Conservation (phyloP, 2,888 invertebrate genomes). For the Mesorhabditis spiculigera region DNA sequence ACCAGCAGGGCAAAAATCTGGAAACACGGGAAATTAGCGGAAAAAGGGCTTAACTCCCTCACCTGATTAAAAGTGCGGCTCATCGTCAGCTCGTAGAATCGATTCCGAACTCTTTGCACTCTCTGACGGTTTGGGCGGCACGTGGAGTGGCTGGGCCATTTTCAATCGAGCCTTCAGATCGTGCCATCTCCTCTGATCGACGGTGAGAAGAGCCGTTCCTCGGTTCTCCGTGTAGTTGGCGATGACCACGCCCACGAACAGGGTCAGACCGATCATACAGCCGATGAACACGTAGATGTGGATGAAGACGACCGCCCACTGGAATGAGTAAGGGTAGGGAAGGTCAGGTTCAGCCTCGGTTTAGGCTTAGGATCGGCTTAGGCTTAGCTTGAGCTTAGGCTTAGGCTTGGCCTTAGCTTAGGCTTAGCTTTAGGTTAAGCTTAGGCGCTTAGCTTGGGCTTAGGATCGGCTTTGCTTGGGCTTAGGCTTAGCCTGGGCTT, state of each 20-base stretch:
- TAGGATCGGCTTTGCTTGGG: no score
- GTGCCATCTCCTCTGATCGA: constrained; percentile 98
- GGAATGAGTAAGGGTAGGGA: constrained; percentile 10
- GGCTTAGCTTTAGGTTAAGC: no score
- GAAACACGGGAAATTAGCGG: background rate
- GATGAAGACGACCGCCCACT: constrained; percentile 80
- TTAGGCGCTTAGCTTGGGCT: no score
- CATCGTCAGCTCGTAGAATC: constrained; percentile 96
- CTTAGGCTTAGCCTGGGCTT: no score
- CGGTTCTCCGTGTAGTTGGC: constrained; percentile 99
- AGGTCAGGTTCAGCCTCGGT: no score
- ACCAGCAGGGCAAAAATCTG: constrained; percentile 83
- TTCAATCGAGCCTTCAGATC: constrained; percentile 96
- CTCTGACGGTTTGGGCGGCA: constrained; percentile 81
- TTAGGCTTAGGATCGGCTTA: no score
- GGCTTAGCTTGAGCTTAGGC: no score
- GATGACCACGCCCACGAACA: constrained; percentile 99
- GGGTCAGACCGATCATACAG: constrained; percentile 97
- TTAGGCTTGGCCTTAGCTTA: no score
- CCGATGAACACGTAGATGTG: constrained; percentile 99
- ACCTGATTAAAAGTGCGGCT: constrained; percentile 81
- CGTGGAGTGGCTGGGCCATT: constrained; percentile 94
- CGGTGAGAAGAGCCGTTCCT: constrained; percentile 91
- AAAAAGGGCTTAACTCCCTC: no score
- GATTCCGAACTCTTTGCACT: constrained; percentile 75